Percentiles rank a stretch among this genome's conserved stretches.
Evolutionary conservation across 2,888 invertebrate species (phyloP).

Genomic region (Cryptocephalus primarius): DNA sequence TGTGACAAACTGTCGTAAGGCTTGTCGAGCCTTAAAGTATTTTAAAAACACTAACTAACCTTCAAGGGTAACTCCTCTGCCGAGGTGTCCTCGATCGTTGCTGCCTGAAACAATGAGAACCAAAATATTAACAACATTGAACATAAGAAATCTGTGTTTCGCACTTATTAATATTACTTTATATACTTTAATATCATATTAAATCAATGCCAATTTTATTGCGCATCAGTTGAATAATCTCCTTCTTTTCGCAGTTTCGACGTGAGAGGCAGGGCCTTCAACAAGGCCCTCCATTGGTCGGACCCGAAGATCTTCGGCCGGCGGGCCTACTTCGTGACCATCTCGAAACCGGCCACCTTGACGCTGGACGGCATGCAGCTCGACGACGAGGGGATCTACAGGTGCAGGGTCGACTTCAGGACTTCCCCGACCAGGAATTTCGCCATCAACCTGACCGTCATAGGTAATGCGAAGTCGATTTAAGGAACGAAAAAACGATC

Average conservation of each 20-base stretch:
- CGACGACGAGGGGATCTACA: conserved; percentile 77
- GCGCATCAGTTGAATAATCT: too few species aligned
- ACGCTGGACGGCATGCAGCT: conserved; percentile 75
- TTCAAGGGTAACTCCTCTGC: too few species aligned
- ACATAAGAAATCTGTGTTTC: too few species aligned
- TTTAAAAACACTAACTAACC: too few species aligned
- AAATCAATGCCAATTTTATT: too few species aligned
- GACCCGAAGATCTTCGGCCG: conserved; percentile 74
- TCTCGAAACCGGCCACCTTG: conserved; percentile 68
- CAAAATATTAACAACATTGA: too few species aligned
- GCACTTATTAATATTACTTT: too few species aligned
- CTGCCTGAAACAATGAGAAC: too few species aligned
- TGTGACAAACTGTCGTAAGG: too few species aligned
- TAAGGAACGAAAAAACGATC: conserved; percentile 14
- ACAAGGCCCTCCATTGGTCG: conserved; percentile 75
- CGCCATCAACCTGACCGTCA: conserved; percentile 79
- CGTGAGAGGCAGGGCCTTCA: conserved; percentile 70
- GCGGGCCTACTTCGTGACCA: conserved; percentile 73
- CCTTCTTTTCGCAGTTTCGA: conserved; percentile 58
- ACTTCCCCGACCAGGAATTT: conserved; percentile 82
- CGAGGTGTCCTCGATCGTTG: too few species aligned
- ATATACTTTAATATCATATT: too few species aligned
- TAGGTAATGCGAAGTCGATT: conserved; percentile 55
- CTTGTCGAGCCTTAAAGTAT: too few species aligned
- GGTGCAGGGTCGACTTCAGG: conserved; percentile 83